Evolutionary conservation across 2,113 vertebrate species (phyloP), one percentile per base, ranked within the genome.

Genomic region (Prietella phreatophila): DNA sequence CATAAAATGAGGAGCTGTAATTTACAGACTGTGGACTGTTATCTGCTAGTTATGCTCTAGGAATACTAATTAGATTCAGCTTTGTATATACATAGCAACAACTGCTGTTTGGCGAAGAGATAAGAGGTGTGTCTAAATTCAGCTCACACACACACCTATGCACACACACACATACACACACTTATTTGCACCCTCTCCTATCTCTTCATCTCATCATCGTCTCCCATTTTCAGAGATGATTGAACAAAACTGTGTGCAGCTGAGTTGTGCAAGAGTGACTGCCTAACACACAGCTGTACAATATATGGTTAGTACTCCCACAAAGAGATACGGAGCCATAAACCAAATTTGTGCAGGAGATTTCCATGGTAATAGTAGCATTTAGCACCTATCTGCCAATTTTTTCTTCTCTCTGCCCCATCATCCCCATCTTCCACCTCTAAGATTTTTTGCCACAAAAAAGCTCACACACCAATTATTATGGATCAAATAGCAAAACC

Each of bases 1-100:
- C 85, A 84, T 87, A 84, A 91, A 91, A 91, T 92, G 90, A 83
- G 89, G 91, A 90, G 92, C 92, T 85, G 83, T 84, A 61, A 90
- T 89, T 78, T 27, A 85, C 84, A 79, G 89, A 88, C 86, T 89
- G n/a, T 82, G 42, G 87, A 85, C 83, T 89, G 91, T 83, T 88
- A 90, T 91, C 89, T 90, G 83, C 47, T 83, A 81, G 36, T 42
- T 84, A 67, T 71, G 86, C 88, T 67, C 20, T 19, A 11, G 33
- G 89, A 90, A 91, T 92, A 89, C 89, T 89, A 90, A 90, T 90
- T 88, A 88, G 82, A 86, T 87, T 80, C 50, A 17, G 55, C 36
- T 73, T 84, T 89, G 82, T 84, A 89, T 84, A 87, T 88, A 88
- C 83, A 84, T 86, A 71, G 56, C 78, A 47, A 25, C 14, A 42